Conservation (phyloP, 2,888 invertebrate species). For the Ischnura elegans region DNA sequence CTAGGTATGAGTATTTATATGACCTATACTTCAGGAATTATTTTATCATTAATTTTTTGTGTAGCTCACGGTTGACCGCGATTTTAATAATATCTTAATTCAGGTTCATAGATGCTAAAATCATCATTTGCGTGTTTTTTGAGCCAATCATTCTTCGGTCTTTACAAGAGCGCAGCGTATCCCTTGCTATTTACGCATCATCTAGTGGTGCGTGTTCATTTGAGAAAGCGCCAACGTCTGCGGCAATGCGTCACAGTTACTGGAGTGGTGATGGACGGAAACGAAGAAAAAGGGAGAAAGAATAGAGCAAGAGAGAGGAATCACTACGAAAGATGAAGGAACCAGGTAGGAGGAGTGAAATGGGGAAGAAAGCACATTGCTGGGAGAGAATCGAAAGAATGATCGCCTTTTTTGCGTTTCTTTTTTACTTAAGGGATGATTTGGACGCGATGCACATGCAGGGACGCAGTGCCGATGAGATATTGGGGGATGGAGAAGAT, state of each 20-base stretch:
- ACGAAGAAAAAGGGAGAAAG: background rate
- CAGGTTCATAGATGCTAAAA: no score
- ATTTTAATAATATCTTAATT: no score
- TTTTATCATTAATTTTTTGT: no score
- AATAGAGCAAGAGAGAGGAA: background rate
- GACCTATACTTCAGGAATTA: no score
- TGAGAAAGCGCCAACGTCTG: constrained; percentile 24
- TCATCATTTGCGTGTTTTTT: no score
- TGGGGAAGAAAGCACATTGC: background rate
- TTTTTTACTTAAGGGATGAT: background rate
- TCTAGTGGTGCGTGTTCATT: no score
- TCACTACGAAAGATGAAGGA: background rate
- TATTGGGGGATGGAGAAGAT: background rate
- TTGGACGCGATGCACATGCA: constrained; percentile 26
- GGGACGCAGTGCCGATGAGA: background rate
- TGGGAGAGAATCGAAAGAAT: background rate
- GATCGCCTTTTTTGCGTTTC: background rate
- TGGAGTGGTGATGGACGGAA: background rate
- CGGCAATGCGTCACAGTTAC: constrained; percentile 30
- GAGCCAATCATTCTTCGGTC: no score
- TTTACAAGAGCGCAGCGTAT: no score
- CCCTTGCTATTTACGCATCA: no score
- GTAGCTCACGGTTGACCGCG: no score
- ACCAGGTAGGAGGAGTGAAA: background rate
- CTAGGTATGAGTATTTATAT: no score